These are phyloP conservation scores for Phoxinus dragarum DNA, from an alignment of 2,797 vertebrate species.

Conservation along the genomic window DNA sequence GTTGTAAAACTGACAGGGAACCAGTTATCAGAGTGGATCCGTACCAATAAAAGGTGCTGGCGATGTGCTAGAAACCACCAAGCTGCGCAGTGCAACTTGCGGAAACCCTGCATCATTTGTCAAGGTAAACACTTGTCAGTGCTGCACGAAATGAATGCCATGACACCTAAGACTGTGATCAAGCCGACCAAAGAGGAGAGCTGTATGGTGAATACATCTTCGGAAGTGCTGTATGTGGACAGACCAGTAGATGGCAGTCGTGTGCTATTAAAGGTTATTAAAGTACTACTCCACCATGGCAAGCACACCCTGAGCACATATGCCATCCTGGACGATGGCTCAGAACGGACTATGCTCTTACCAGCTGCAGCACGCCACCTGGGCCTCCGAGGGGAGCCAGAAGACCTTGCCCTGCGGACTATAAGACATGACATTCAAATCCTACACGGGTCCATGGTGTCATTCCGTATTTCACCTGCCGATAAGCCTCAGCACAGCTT, in stretches of 20 bases:
- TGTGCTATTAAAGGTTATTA: not conserved
- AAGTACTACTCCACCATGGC: conserved; percentile 20
- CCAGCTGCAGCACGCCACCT: not conserved
- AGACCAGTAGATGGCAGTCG: not conserved
- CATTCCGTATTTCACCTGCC: conserved; percentile 2
- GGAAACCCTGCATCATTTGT: not conserved
- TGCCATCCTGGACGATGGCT: not conserved
- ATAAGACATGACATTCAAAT: conserved; percentile 7
- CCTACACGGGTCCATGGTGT: not conserved
- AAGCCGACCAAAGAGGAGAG: not conserved
- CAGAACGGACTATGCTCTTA: conserved; percentile 20
- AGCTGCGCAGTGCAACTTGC: not conserved
- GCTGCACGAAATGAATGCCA: not conserved
- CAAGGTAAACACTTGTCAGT: not conserved
- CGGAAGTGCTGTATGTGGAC: conserved; percentile 1
- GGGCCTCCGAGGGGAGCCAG: not conserved
- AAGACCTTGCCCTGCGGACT: conserved; percentile 13
- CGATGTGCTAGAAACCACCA: not conserved
- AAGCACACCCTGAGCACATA: conserved; percentile 35
- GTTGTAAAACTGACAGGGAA: not conserved
- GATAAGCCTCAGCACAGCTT: conserved; percentile 4
- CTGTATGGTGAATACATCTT: not conserved
- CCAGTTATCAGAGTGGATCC: not conserved
- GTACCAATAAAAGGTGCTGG: not conserved
- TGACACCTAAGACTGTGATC: not conserved